Evolutionary conservation across 2,113 vertebrate genomes (phyloP).

Genomic region (Aythya baeri): DNA sequence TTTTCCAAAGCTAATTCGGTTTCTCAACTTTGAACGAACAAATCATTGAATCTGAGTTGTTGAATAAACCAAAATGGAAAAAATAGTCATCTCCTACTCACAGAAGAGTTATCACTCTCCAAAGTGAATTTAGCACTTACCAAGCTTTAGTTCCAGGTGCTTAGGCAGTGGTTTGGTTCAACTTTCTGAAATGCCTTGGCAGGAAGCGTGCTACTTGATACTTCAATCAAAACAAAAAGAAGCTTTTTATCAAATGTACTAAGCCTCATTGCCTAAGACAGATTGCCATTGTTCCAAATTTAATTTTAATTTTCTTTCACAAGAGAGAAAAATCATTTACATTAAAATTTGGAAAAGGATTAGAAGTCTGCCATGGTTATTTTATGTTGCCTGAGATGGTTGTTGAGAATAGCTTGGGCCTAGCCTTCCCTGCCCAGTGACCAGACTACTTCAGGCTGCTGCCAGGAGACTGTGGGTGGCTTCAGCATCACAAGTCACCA

Average conservation of each 20-base stretch:
- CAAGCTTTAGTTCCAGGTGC: not conserved
- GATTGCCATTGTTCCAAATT: not conserved
- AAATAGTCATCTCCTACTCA: not conserved
- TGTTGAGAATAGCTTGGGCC: not conserved
- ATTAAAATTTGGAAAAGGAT: not conserved
- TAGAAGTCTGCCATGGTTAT: not conserved
- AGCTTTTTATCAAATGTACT: not conserved
- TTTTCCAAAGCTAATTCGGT: not conserved
- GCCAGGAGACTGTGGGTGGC: not conserved
- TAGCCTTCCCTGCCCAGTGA: not conserved
- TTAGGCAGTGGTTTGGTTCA: not conserved
- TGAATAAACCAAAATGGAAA: conserved; percentile 10
- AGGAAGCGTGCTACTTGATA: not conserved
- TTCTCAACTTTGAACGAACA: not conserved
- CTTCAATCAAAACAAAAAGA: not conserved
- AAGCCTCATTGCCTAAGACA: not conserved
- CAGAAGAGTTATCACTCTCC: not conserved
- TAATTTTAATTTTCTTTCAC: not conserved
- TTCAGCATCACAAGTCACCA: not conserved
- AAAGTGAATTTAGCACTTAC: not conserved
- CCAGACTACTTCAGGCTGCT: not conserved
- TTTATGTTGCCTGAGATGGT: not conserved
- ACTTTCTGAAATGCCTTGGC: conserved; percentile 3
- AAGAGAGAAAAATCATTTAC: not conserved
- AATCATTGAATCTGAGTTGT: not conserved